Evolutionary conservation across 2,888 invertebrate genomes (phyloP), one percentile per base, ranked within the genome.

Genomic region (Rhingia rostrata): DNA sequence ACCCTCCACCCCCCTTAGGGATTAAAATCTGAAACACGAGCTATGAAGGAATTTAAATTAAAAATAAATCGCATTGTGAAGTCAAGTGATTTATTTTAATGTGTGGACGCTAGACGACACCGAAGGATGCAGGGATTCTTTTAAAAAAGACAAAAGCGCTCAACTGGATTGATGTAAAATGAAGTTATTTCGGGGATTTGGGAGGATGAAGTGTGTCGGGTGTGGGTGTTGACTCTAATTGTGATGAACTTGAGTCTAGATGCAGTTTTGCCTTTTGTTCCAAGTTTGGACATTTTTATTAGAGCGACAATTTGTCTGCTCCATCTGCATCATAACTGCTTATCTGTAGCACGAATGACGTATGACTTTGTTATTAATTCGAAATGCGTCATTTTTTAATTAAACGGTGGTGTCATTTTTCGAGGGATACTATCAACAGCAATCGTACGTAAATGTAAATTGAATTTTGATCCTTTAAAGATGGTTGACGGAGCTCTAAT

Each of bases 1-100:
- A 22, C 22, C 22, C 22, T 22, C 22, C 22, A 22, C 22, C 22
- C 9, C n/a, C 4, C n/a, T 14, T 5, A 32, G 22, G 72, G 58
- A 64, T n/a, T 32, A 58, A 53, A 58, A 64, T 70, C 58, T 39
- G 12, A 53, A 47, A 66, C 39, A 30, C 41, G 53, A 80, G 12
- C 60, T 67, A 80, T 74, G 54, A 54, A 61, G 45, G 83, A 83
- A 78, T 83, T 83, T 69, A 73, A 73, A 79, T 74, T 73, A 79
- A 73, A 82, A 77, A 72, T 70, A 72, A 72, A 70, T 79, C 67
- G 67, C 63, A 79, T 69, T 64, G 73, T 63, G 78, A 67, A 83
- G 72, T 79, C 72, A 61, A 83, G 78, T 78, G 78, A 78, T 78
- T 67, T 56, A 73, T 53, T 77, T 82, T 77, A 47, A 49, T 77